Percentiles rank a stretch among this genome's conserved stretches.
Conservation (phyloP, 2,797 vertebrate species). For the Lacerta viridis region DNA sequence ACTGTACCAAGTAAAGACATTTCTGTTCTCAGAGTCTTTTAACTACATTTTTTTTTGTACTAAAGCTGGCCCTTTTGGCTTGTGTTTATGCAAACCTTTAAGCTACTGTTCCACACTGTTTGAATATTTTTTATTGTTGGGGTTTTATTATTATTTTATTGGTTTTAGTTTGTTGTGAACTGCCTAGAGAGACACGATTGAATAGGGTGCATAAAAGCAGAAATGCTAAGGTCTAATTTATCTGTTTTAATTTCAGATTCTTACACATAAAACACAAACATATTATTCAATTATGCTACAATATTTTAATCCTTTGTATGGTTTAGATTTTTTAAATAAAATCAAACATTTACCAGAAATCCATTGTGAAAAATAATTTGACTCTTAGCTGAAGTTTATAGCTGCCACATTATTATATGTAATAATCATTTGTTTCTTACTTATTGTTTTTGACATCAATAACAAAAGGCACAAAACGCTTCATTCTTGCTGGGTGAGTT, state of each 20-base stretch:
- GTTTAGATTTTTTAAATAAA: background rate
- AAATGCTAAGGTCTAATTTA: background rate
- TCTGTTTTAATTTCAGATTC: background rate
- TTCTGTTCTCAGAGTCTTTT: no score
- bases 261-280: background rate
- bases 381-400: background rate
- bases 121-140: no score
- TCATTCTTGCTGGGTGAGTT: conserved; percentile 13
- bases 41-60: no score
- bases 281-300: no score
- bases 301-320: background rate
- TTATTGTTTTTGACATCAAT: conserved; percentile 21
- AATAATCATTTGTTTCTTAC: background rate
- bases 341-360: background rate
- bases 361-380: conserved; percentile 7
- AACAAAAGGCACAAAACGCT: conserved; percentile 22
- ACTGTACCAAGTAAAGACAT: no score
- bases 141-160: no score
- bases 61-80: no score
- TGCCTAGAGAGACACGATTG: no score
- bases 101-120: no score
- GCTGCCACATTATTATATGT: conserved; percentile 13
- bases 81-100: no score
- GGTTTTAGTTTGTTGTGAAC: no score
- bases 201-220: no score